Evolutionary conservation across 64 coral and sea anemone species (phyloP).

Genomic region (Stichodactyla mertensii): DNA sequence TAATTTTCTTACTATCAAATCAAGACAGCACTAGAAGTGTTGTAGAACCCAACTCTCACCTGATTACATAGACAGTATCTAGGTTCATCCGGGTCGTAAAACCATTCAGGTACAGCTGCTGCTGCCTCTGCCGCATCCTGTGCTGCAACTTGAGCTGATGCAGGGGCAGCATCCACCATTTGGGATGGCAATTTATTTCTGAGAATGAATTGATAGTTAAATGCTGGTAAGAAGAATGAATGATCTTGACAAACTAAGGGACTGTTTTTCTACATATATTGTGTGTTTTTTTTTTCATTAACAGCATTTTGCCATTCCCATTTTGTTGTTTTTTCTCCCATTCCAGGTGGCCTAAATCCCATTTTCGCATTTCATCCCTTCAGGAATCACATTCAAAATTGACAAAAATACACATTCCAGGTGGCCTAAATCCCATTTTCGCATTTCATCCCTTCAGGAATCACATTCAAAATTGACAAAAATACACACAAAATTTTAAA

Average conservation of each 20-base stretch:
- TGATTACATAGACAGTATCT: constrained; percentile 97
- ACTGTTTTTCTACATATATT: neutral
- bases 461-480: too few species aligned
- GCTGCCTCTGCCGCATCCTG: constrained; percentile 76
- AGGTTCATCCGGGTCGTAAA: constrained; percentile 93
- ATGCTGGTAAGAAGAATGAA: too few species aligned
- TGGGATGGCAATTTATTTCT: constrained; percentile 57
- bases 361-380: too few species aligned
- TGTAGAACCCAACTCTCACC: constrained; percentile 22
- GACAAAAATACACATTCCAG: too few species aligned
- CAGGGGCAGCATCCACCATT: constrained; percentile 44
- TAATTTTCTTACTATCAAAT: neutral
- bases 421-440: too few species aligned
- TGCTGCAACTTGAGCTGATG: constrained; percentile 71
- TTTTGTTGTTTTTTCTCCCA: too few species aligned
- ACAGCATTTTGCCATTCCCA: too few species aligned
- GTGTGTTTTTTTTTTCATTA: neutral
- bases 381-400: too few species aligned
- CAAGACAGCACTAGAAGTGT: neutral
- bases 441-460: too few species aligned
- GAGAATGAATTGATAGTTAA: neutral
- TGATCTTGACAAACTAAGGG: too few species aligned
- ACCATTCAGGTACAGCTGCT: constrained; percentile 84
- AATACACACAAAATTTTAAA: too few species aligned
- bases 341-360: too few species aligned